Evolutionary conservation across 2,888 invertebrate species (phyloP).

Genomic region (Synergus umbraculus): DNA sequence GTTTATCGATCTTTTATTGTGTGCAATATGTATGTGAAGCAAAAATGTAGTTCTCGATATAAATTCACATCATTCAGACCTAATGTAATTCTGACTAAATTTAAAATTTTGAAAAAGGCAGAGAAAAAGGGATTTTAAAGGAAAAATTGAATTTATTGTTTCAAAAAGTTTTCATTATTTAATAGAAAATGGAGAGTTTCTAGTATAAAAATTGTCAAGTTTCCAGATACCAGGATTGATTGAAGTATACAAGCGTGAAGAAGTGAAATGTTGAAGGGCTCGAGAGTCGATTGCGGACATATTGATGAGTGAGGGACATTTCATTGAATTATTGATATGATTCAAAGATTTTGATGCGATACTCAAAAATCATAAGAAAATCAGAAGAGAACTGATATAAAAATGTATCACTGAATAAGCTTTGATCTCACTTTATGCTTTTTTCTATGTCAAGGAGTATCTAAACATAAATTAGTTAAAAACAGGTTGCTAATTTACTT

Average conservation of each 20-base stretch:
- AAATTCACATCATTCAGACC: background rate
- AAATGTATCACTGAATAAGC: background rate
- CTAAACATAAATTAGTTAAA: no score
- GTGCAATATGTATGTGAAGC: slow-evolving; percentile 2
- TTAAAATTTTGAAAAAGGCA: background rate
- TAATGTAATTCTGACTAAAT: background rate
- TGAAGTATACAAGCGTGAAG: background rate
- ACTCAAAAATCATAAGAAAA: background rate
- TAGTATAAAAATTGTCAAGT: background rate
- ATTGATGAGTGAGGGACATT: background rate
- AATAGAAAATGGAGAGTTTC: background rate
- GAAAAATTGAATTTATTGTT: no score
- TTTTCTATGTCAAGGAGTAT: background rate
- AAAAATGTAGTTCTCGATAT: background rate
- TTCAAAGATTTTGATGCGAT: background rate
- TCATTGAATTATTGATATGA: slow-evolving; percentile 1
- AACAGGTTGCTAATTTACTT: no score
- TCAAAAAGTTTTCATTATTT: background rate
- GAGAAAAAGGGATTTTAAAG: background rate
- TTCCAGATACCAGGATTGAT: background rate
- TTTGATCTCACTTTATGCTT: background rate
- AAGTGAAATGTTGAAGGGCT: background rate
- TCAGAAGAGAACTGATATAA: background rate
- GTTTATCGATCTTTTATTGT: slow-evolving; percentile 22
- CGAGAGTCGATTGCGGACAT: background rate